These are phyloP conservation scores for Botia kubotai DNA, from an alignment of 2,797 vertebrate genomes.

Conservation along the genomic window DNA sequence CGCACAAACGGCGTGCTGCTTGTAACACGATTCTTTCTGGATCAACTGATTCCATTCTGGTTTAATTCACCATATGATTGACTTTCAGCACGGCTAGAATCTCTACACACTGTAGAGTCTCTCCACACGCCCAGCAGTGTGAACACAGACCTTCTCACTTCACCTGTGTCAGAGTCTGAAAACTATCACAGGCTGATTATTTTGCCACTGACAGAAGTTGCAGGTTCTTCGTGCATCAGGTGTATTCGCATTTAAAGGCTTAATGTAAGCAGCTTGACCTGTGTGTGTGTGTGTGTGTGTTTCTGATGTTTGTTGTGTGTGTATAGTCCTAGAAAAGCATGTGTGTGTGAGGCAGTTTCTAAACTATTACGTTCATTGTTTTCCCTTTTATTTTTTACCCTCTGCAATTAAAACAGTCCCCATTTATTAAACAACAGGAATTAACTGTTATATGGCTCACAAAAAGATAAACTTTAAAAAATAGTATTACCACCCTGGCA, in stretches of 20 bases:
- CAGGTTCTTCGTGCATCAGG: constrained; percentile 75
- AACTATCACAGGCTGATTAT: constrained; percentile 86
- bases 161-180: constrained; percentile 77
- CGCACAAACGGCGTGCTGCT: constrained; percentile 70
- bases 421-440: constrained; percentile 70
- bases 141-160: constrained; percentile 78
- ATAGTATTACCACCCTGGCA: constrained; percentile 65
- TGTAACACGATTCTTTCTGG: constrained; percentile 87
- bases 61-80: constrained; percentile 90
- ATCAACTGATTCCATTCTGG: constrained; percentile 86
- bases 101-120: constrained; percentile 67
- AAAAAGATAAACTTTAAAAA: constrained; percentile 62
- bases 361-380: constrained; percentile 66
- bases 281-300: constrained; percentile 26
- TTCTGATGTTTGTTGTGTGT: constrained; percentile 44
- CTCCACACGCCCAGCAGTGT: constrained; percentile 80
- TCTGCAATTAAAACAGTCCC: constrained; percentile 70
- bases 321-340: constrained; percentile 58
- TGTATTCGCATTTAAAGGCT: constrained; percentile 86
- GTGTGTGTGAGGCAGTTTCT: constrained; percentile 56
- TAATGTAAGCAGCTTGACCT: constrained; percentile 72
- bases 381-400: constrained; percentile 66
- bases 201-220: constrained; percentile 80
- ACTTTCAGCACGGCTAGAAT: constrained; percentile 81
- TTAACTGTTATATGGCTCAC: constrained; percentile 61